Evolutionary conservation across 1,140 invertebrate genomes (phyloP).

Genomic region (Hyles vespertilio): DNA sequence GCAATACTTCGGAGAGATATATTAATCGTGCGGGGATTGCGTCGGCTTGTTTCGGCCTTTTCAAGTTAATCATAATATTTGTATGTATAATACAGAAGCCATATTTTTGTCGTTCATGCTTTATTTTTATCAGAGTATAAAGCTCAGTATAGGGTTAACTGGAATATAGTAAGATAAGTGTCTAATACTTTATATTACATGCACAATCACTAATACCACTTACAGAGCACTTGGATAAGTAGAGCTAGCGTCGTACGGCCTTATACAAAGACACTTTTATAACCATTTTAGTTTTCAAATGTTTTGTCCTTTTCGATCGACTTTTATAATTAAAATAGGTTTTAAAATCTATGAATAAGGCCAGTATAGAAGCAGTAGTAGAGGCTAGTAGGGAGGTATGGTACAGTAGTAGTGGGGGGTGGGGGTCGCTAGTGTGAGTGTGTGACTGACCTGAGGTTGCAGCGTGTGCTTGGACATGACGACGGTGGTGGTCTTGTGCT

Average conservation of each 20-base stretch:
- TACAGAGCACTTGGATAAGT: not conserved
- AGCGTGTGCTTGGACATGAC: constrained; percentile 95
- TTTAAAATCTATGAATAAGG: no score
- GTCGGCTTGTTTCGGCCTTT: constrained; percentile 24
- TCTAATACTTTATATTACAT: no score
- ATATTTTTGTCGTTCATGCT: constrained; percentile 28
- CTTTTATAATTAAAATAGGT: no score
- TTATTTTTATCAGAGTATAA: constrained; percentile 24
- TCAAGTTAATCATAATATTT: constrained; percentile 20
- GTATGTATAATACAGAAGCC: constrained; percentile 30
- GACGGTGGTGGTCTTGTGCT: constrained; percentile 93
- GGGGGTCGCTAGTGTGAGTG: not conserved
- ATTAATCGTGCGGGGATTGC: constrained; percentile 18
- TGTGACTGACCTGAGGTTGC: constrained; percentile 60
- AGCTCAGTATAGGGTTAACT: constrained; percentile 11
- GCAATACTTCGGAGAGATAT: constrained; percentile 23
- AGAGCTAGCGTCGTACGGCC: no score
- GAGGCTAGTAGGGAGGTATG: no score
- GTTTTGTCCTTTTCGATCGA: no score
- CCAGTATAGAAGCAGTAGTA: no score
- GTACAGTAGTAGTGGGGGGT: not conserved
- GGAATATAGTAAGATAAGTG: no score
- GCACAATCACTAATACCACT: not conserved
- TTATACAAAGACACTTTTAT: no score
- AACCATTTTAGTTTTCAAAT: no score